phyloP scores from a whole-genome alignment of 2,113 vertebrate genomes.

The Protobothrops mucrosquamatus region DNA sequence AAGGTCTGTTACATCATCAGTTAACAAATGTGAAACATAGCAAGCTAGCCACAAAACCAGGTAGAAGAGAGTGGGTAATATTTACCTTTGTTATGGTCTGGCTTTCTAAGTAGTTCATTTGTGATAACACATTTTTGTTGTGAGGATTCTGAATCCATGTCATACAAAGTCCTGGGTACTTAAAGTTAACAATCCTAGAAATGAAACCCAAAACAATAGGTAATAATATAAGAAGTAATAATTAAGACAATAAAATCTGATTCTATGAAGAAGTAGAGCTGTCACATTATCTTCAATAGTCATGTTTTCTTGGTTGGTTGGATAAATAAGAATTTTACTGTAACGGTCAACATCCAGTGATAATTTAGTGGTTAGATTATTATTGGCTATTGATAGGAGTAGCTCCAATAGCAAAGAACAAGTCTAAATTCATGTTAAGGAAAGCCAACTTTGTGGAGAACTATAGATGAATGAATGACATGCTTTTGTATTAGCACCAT shows the following conservation, averaged over 20 bases:
- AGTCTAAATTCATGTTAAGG: background rate
- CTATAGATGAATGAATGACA: background rate
- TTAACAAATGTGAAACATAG: background rate
- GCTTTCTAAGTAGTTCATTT: constrained; percentile 29
- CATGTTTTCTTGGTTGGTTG: background rate
- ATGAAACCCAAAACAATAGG: constrained; percentile 17
- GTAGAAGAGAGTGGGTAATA: constrained; percentile 7
- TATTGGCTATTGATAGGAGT: background rate
- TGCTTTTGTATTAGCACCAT: background rate
- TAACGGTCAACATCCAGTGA: background rate
- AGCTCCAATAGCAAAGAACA: background rate
- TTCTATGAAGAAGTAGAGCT: background rate
- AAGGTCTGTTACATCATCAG: background rate
- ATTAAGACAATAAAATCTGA: background rate
- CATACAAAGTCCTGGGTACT: constrained; percentile 33
- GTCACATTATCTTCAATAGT: background rate
- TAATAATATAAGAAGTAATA: background rate
- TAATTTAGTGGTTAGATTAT: background rate
- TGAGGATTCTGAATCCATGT: constrained; percentile 54
- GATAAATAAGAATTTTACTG: background rate
- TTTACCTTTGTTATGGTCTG: constrained; percentile 64
- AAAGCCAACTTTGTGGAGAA: background rate
- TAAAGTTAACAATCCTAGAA: constrained; percentile 25
- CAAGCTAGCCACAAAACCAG: background rate
- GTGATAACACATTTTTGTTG: constrained; percentile 18